phyloP scores from a whole-genome alignment of 2,113 vertebrate species.

The Thamnophis sirtalis region DNA sequence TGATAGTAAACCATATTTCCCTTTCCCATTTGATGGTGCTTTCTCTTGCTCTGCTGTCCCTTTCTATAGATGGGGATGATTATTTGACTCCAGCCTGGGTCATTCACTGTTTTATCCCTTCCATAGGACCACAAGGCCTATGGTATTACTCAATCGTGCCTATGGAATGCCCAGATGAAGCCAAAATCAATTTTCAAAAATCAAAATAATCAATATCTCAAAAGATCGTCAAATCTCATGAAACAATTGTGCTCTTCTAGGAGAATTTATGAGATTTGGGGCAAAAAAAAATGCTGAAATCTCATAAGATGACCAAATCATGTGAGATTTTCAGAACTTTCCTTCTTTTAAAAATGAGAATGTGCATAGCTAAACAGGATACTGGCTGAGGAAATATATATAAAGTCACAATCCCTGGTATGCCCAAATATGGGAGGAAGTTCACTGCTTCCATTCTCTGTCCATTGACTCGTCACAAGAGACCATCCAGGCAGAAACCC shows the following conservation, averaged over 20 bases:
- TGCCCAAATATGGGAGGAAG: too few relatives aligned
- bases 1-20: neutral
- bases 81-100: neutral
- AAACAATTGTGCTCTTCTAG: neutral
- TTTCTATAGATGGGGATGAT: neutral
- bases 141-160: neutral
- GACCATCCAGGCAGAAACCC: too few relatives aligned
- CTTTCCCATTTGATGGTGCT: neutral
- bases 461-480: too few relatives aligned
- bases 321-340: neutral
- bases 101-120: neutral
- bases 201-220: neutral
- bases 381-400: neutral
- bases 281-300: neutral
- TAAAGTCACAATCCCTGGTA: too few relatives aligned
- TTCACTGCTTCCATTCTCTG: too few relatives aligned
- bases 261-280: neutral
- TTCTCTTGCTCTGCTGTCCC: neutral
- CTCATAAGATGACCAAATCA: neutral
- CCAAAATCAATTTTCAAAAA: neutral
- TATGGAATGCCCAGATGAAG: neutral
- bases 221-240: neutral
- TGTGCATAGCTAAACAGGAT: neutral
- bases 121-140: neutral
- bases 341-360: neutral